A percentile compares a stretch with the other conserved stretches of the same genome.
These are phyloP conservation scores for Limnephilus marmoratus DNA, from an alignment of 2,888 invertebrate genomes.

Conservation along the genomic window DNA sequence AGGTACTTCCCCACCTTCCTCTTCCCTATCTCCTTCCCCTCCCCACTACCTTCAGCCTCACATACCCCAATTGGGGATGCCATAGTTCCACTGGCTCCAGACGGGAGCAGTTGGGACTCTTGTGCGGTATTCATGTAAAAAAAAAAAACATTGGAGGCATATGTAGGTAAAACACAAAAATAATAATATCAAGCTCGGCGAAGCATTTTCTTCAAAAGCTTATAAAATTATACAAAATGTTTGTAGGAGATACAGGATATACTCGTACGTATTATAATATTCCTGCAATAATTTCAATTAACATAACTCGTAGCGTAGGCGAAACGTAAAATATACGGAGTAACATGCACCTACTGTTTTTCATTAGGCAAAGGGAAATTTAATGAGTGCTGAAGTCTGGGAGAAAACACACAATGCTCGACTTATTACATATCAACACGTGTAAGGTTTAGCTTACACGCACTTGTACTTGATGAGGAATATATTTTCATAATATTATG, in stretches of 20 bases:
- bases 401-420: not conserved
- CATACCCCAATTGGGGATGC: too few relatives aligned
- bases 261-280: not conserved
- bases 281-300: not conserved
- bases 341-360: not conserved
- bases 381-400: slow-evolving; percentile 9
- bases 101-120: too few relatives aligned
- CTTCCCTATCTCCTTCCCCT: too few relatives aligned
- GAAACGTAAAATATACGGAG: not conserved
- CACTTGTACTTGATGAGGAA: not conserved
- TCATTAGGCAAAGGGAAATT: slow-evolving; percentile 13
- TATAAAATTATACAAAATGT: not conserved
- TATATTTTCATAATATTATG: not conserved
- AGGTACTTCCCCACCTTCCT: too few relatives aligned
- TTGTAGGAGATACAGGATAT: not conserved
- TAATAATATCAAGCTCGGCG: not conserved
- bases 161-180: not conserved
- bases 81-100: too few relatives aligned
- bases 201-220: not conserved
- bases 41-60: too few relatives aligned
- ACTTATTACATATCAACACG: not conserved
- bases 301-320: not conserved
- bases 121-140: too few relatives aligned
- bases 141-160: not conserved
- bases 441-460: not conserved